Conservation (phyloP, 1,140 invertebrate species). For the Magallana gigas region DNA sequence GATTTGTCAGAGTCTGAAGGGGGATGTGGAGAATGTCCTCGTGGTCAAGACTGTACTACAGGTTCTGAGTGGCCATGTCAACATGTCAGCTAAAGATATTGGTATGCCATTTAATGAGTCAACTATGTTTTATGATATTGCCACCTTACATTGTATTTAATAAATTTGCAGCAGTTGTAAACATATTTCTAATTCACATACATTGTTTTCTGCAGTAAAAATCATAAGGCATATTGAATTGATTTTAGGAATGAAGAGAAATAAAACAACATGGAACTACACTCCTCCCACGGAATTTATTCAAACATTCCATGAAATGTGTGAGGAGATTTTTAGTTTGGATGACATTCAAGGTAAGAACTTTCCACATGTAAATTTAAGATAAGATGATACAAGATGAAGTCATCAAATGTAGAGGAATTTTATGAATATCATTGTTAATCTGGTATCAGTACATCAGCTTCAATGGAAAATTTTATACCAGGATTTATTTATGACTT, state of each 20-base stretch:
- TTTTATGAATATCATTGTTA: too few species aligned
- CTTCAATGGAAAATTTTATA: too few species aligned
- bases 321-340: constrained; percentile 2
- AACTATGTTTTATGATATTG: too few species aligned
- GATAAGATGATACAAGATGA: too few species aligned
- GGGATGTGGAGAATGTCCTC: background rate
- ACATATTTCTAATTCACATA: too few species aligned
- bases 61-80: background rate
- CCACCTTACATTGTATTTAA: too few species aligned
- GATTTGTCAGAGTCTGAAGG: constrained; percentile 8
- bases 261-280: background rate
- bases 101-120: background rate
- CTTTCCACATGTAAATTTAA: background rate
- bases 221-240: background rate
- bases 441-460: too few species aligned
- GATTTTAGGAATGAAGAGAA: background rate
- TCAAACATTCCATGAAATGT: constrained; percentile 26
- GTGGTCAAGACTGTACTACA: background rate
- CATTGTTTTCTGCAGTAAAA: too few species aligned
- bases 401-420: too few species aligned
- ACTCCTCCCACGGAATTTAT: constrained; percentile 7
- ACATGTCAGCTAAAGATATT: background rate
- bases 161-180: too few species aligned
- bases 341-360: constrained; percentile 7
- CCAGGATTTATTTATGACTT: too few species aligned